These are phyloP conservation scores for Empis stercorea DNA, from an alignment of 2,888 invertebrate species.

Conservation along the genomic window DNA sequence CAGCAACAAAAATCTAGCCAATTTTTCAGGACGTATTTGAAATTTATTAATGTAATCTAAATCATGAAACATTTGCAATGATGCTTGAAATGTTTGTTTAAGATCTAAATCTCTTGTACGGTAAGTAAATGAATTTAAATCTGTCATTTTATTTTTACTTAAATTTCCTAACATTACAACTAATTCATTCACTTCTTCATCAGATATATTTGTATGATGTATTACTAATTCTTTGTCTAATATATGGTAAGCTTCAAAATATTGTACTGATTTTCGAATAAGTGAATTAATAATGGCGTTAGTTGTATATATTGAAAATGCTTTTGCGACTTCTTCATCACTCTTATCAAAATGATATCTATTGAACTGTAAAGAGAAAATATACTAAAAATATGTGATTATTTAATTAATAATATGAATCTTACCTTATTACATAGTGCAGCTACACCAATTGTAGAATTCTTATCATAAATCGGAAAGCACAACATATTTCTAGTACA, in stretches of 20 bases:
- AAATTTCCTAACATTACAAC: conserved; percentile 2
- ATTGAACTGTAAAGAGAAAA: conserved; percentile 35
- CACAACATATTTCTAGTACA: conserved; percentile 56
- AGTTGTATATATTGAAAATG: conserved; percentile 41
- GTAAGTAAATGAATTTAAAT: conserved; percentile 42
- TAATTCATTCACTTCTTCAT: conserved; percentile 9
- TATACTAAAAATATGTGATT: conserved; percentile 31
- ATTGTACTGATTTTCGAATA: conserved; percentile 60
- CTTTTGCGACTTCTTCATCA: conserved; percentile 16
- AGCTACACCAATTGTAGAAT: conserved; percentile 54
- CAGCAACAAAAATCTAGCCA: conserved; percentile 59
- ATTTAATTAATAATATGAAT: no score
- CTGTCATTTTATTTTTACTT: conserved; percentile 6
- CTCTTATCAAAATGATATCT: conserved; percentile 17
- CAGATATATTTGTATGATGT: conserved; percentile 55
- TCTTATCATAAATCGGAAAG: conserved; percentile 70
- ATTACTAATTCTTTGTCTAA: conserved; percentile 71
- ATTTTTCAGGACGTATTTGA: conserved; percentile 48
- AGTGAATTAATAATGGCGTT: conserved; percentile 64
- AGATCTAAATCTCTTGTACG: conserved; percentile 43
- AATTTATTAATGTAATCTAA: conserved; percentile 45
- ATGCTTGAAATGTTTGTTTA: conserved; percentile 37
- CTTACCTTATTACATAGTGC: conserved; percentile 59
- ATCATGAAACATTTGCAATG: conserved; percentile 57
- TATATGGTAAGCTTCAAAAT: conserved; percentile 61